Evolutionary conservation across 1,140 invertebrate species (phyloP), one percentile per base, ranked within the genome.

Genomic region (Drosophila melanogaster): DNA sequence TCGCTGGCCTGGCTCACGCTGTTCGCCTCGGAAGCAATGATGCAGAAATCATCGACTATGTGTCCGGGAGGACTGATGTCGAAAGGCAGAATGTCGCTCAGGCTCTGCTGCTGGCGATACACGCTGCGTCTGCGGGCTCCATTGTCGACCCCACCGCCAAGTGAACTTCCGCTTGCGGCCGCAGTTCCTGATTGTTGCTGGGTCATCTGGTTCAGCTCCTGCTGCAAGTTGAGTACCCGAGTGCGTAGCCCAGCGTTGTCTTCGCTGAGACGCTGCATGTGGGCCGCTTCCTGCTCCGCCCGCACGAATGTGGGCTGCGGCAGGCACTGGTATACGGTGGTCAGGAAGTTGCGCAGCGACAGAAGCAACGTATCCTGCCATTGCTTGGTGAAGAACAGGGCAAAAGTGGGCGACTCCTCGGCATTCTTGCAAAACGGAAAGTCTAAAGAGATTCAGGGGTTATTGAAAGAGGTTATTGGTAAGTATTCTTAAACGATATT

Each of bases 331-430:
- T 97, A 98, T 47, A 98, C 95, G 35, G 97, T 97, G 22, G 97
- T 96, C 38, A 99, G 93, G 86, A 99, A 97, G 93, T 99, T 99
- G 90, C 98, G 97, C 19, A 99, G 93, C 0, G 98, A 98, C n/a
- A 99, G 94, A 41, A 98, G 92, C 81, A 98, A 95, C 43, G 97
- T 98, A 89, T 99, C 98, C 91, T 99, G 98, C 98, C 98, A 99
- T 60, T 97, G 96, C 71, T 96, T 95, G 33, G 96, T 97, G 92
- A 99, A 99, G 91, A 98, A 97, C 37, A 98, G 94, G 19, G 95
- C 94, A 93, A 98, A 99, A 49, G 94, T 94, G 37, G 96, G 94
- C 92, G 97, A 97, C 83, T 98, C 97, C 93, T 98, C 97, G 12
- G 97, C 97, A 92, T 96, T 97, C 91, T 96, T 96, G 22, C 98